Percentiles rank a stretch among this genome's conserved stretches.
phyloP scores from a whole-genome alignment of 2,888 invertebrate species.

The Stenichneumon culpator region DNA sequence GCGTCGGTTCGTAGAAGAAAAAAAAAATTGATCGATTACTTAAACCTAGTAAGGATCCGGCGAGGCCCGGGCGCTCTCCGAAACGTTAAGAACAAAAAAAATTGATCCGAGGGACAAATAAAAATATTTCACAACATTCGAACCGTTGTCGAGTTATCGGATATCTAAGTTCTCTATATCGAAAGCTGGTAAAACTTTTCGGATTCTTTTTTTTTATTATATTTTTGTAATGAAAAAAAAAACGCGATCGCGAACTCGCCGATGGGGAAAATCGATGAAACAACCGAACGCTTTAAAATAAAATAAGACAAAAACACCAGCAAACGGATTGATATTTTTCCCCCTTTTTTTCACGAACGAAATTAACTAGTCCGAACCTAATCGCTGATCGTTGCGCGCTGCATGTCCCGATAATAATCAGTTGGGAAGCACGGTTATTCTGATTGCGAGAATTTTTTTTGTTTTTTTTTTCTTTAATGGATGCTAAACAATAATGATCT shows the following conservation, averaged over 20 bases:
- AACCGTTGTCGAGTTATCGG: neutral
- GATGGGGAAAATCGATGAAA: constrained; percentile 54
- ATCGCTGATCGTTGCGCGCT: constrained; percentile 69
- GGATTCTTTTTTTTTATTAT: neutral
- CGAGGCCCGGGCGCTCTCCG: neutral
- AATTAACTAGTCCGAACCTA: constrained; percentile 71
- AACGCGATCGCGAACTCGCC: constrained; percentile 18
- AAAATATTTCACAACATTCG: neutral
- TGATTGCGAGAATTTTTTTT: constrained; percentile 34
- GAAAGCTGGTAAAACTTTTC: no score
- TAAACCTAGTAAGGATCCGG: constrained; percentile 1
- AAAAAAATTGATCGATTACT: constrained; percentile 40
- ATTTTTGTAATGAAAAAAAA: neutral
- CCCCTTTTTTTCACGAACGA: constrained; percentile 52
- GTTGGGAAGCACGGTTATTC: constrained; percentile 76
- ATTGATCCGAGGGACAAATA: neutral
- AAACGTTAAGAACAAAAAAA: neutral
- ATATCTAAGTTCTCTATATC: neutral
- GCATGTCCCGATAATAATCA: constrained; percentile 66
- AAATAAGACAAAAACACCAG: constrained; percentile 65
- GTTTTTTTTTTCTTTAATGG: constrained; percentile 11
- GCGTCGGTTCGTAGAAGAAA: constrained; percentile 25
- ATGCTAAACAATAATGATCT: no score
- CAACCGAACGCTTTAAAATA: constrained; percentile 62
- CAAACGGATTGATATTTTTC: constrained; percentile 55